Evolutionary conservation across 1,140 invertebrate species (phyloP).

Genomic region (Zophobas morio): DNA sequence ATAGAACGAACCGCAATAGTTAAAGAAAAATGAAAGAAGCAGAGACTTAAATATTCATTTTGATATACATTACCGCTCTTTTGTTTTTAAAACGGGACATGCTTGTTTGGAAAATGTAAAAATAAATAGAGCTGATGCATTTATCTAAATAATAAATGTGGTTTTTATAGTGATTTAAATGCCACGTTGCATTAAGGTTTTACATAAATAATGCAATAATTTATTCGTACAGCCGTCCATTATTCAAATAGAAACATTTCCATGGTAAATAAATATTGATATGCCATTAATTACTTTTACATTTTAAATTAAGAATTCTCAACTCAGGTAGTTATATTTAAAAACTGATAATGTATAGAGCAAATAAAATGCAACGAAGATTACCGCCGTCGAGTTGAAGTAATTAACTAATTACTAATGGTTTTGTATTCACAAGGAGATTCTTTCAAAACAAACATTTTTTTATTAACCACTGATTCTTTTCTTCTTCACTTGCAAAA

Average conservation of each 20-base stretch:
- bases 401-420: too few species aligned
- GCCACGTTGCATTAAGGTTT: constrained; percentile 34
- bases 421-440: too few species aligned
- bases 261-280: constrained; percentile 31
- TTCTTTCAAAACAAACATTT: too few species aligned
- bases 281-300: constrained; percentile 24
- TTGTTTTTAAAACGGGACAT: constrained; percentile 18
- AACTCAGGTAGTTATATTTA: neutral
- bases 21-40: too few species aligned
- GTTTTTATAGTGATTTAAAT: constrained; percentile 42
- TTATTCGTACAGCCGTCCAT: constrained; percentile 22
- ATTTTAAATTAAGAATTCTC: constrained; percentile 9
- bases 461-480: too few species aligned
- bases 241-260: constrained; percentile 30
- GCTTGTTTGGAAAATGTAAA: constrained; percentile 11
- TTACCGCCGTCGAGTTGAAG: too few species aligned
- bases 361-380: too few species aligned
- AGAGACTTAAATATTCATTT: neutral
- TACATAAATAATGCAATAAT: constrained; percentile 43
- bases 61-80: constrained; percentile 24
- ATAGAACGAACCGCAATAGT: too few species aligned
- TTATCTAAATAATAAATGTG: constrained; percentile 26
- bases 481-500: too few species aligned
- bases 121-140: constrained; percentile 29
- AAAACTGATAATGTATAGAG: neutral